These are phyloP conservation scores for Prunella strophiata DNA, from an alignment of 2,797 vertebrate species.

Conservation along the genomic window DNA sequence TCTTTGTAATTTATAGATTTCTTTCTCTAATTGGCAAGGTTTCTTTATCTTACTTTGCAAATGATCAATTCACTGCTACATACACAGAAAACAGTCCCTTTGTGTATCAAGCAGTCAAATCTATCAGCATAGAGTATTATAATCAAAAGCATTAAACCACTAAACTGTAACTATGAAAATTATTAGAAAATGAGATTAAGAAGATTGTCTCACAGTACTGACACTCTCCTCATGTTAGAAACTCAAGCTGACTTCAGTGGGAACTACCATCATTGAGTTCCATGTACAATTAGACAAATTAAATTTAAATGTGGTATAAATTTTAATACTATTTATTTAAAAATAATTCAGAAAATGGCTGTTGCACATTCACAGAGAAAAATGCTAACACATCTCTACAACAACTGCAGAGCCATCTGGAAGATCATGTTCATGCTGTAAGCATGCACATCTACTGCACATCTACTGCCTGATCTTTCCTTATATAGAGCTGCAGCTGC, in stretches of 20 bases:
- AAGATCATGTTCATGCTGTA: not conserved
- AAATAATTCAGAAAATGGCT: not conserved
- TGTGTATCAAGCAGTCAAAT: not conserved
- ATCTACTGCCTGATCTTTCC: not conserved
- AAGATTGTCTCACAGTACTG: not conserved
- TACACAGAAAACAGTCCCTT: not conserved
- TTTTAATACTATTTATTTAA: not conserved
- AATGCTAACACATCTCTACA: not conserved
- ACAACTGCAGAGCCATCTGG: slow-evolving; percentile 12
- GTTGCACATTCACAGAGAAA: not conserved
- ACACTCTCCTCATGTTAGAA: not conserved
- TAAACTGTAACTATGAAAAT: not conserved
- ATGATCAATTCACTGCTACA: not conserved
- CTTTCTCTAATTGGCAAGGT: not conserved
- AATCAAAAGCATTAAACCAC: not conserved
- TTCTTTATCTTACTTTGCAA: not conserved
- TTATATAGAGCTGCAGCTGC: not conserved
- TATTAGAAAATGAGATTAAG: not conserved
- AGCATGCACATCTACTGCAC: not conserved
- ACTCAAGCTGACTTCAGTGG: not conserved
- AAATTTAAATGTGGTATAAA: not conserved
- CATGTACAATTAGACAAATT: not conserved
- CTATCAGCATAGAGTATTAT: not conserved
- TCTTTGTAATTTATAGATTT: not conserved
- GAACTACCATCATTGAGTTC: not conserved